These are phyloP conservation scores for Ceratotherium simum DNA, from an alignment of 2,113 vertebrate genomes.

Conservation along the genomic window DNA sequence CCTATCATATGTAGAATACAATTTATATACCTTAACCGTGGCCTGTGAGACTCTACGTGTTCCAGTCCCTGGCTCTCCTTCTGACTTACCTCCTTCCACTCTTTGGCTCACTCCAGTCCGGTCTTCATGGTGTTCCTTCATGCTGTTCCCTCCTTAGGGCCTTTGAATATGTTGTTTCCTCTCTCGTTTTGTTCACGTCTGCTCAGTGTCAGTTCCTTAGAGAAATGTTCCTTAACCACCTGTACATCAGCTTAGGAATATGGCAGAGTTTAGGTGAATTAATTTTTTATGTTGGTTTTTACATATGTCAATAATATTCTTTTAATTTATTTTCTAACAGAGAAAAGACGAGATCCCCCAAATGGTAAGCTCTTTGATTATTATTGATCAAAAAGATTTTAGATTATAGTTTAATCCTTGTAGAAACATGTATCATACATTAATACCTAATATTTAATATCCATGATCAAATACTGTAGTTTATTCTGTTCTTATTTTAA, in stretches of 20 bases:
- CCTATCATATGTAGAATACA: background rate
- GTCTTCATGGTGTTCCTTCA: background rate
- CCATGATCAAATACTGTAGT: background rate
- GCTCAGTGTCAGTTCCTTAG: constrained; percentile 39
- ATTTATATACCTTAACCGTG: background rate
- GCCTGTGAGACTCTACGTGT: background rate
- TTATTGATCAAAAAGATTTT: constrained; percentile 51
- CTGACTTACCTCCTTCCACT: background rate
- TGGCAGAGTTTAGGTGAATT: constrained; percentile 33
- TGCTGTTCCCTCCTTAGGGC: background rate
- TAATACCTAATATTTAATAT: constrained; percentile 45
- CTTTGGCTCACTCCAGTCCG: background rate
- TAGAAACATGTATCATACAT: background rate
- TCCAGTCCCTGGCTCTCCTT: background rate
- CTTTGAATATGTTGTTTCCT: background rate
- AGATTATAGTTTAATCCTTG: constrained; percentile 41
- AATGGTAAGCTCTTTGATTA: constrained; percentile 81
- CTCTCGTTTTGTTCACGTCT: constrained; percentile 17
- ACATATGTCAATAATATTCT: constrained; percentile 50
- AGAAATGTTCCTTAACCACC: background rate
- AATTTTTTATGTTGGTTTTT: constrained; percentile 40
- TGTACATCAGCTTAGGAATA: background rate
- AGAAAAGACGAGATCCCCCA: constrained; percentile 81
- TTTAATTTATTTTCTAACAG: constrained; percentile 79
- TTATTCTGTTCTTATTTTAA: constrained; percentile 59